Evolutionary conservation across 2,113 vertebrate genomes (phyloP).

Genomic region (Cacatua alba): DNA sequence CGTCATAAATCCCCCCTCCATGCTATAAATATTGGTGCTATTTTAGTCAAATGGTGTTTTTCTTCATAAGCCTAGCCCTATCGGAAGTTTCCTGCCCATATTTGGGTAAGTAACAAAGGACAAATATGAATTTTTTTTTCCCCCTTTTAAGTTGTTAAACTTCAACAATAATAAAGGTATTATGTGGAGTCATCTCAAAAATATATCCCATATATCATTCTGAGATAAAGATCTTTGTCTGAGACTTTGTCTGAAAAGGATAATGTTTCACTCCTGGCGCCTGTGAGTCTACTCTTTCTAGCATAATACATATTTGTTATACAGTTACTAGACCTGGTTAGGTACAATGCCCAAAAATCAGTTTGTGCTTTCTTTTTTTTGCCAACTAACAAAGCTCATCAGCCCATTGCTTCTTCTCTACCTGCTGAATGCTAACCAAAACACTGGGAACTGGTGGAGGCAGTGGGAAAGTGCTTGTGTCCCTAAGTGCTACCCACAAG

Average conservation of each 20-base stretch:
- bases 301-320: slow-evolving; percentile 68
- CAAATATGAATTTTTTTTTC: slow-evolving; percentile 7
- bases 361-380: neutral
- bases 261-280: slow-evolving; percentile 72
- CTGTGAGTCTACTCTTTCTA: slow-evolving; percentile 63
- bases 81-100: slow-evolving; percentile 43
- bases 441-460: neutral
- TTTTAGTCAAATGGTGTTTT: neutral
- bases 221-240: slow-evolving; percentile 73
- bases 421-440: neutral
- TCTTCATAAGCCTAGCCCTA: neutral
- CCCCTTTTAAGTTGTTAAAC: slow-evolving; percentile 61
- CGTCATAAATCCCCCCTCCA: neutral
- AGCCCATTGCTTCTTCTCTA: neutral
- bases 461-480: neutral
- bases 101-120: slow-evolving; percentile 56
- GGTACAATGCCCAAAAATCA: slow-evolving; percentile 44
- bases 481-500: neutral
- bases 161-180: slow-evolving; percentile 69
- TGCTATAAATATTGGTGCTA: slow-evolving; percentile 11
- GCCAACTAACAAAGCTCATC: slow-evolving; percentile 12
- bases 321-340: slow-evolving; percentile 54
- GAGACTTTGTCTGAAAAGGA: slow-evolving; percentile 72
- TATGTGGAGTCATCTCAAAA: slow-evolving; percentile 71
- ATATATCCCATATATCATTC: slow-evolving; percentile 70